These are phyloP conservation scores for Byasa hedistus DNA, from an alignment of 2,888 invertebrate species.

Conservation along the genomic window DNA sequence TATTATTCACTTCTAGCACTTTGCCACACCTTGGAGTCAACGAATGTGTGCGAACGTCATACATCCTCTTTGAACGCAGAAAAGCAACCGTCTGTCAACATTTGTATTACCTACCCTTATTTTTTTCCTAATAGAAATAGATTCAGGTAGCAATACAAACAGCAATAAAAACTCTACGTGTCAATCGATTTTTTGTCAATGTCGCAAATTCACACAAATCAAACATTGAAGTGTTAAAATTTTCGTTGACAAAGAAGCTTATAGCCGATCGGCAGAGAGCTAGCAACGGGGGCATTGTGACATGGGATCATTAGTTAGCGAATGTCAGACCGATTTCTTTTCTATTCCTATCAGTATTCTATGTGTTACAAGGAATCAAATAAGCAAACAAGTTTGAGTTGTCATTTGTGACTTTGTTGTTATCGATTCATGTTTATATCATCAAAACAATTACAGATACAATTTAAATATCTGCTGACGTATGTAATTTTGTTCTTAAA, in stretches of 20 bases:
- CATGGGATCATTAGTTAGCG: slow-evolving; percentile 70
- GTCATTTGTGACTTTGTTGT: slow-evolving; percentile 58
- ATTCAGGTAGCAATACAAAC: slow-evolving; percentile 76
- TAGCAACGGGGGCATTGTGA: slow-evolving; percentile 57
- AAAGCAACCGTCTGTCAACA: slow-evolving; percentile 55
- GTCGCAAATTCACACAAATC: slow-evolving; percentile 76
- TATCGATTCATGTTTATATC: slow-evolving; percentile 43
- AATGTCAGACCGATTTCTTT: slow-evolving; percentile 63
- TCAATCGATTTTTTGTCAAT: slow-evolving; percentile 72
- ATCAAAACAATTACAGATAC: slow-evolving; percentile 26
- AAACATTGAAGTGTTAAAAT: slow-evolving; percentile 78
- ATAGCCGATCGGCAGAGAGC: slow-evolving; percentile 62
- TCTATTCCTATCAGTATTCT: slow-evolving; percentile 59
- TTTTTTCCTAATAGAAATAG: slow-evolving; percentile 54
- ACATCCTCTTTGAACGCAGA: slow-evolving; percentile 51
- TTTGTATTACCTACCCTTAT: slow-evolving; percentile 58
- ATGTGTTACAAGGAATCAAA: slow-evolving; percentile 66
- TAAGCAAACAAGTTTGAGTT: slow-evolving; percentile 64
- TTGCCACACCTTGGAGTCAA: slow-evolving; percentile 62
- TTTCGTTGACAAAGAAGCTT: slow-evolving; percentile 65
- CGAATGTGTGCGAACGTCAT: slow-evolving; percentile 61
- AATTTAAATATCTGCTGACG: slow-evolving; percentile 2
- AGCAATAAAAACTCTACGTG: slow-evolving; percentile 75
- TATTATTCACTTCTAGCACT: slow-evolving; percentile 55
- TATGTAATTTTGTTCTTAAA: neutral